phyloP scores from a whole-genome alignment of 1,140 invertebrate genomes.

The Dendrolimus kikuchii region DNA sequence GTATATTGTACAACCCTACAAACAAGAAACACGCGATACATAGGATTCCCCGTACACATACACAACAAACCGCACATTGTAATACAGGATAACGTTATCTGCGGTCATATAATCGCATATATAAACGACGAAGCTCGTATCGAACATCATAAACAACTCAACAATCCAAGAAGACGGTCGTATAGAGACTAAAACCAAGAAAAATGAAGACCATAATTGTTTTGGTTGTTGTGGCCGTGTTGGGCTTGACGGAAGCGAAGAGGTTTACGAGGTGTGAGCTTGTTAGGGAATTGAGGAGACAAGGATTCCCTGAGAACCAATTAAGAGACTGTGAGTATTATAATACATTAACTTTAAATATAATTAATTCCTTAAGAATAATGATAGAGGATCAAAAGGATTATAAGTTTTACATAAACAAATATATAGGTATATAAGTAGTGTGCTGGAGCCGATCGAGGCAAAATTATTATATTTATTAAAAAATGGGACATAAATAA shows the following conservation, averaged over 20 bases:
- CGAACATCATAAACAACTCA: background rate
- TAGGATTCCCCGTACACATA: conserved; percentile 4
- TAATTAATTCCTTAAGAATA: too few relatives aligned
- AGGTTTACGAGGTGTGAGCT: conserved; percentile 32
- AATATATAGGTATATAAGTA: too few relatives aligned
- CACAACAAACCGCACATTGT: background rate
- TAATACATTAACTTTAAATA: background rate
- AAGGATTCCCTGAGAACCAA: conserved; percentile 37
- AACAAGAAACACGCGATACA: background rate
- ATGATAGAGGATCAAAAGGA: too few relatives aligned
- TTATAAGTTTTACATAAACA: too few relatives aligned
- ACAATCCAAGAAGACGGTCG: background rate
- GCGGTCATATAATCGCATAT: conserved; percentile 1
- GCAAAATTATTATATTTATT: too few relatives aligned
- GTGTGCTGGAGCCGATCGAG: too few relatives aligned
- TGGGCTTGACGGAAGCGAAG: conserved; percentile 17
- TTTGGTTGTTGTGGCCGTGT: conserved; percentile 1
- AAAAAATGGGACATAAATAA: too few relatives aligned
- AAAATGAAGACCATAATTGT: conserved; percentile 1
- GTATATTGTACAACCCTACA: too few relatives aligned
- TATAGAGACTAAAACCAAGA: background rate
- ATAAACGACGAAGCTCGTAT: background rate
- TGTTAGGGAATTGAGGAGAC: conserved; percentile 29
- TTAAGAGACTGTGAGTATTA: conserved; percentile 39
- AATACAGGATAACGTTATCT: conserved; percentile 2